Evolutionary conservation across 2,888 invertebrate species (phyloP), one percentile per base, ranked within the genome.

Genomic region (Mayetiola destructor): DNA sequence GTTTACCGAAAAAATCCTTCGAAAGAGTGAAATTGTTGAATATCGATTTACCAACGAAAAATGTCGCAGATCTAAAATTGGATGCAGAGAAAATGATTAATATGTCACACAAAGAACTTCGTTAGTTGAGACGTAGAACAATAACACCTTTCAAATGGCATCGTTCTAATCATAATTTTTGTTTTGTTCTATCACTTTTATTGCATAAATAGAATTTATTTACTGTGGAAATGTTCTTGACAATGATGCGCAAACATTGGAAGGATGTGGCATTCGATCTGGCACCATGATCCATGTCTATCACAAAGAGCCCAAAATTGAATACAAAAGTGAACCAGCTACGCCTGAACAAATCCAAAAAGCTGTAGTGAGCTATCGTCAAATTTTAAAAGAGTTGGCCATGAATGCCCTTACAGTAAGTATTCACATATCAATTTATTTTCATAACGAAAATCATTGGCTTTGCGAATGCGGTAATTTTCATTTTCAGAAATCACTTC

Each of bases 181-280:
- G n/a, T n/a, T n/a, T n/a, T n/a, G n/a, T n/a, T n/a, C 23, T 9
- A 32, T 23, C 21, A 14, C 58, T 56, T 42, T 61, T 59, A 58
- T 59, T 59, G 36, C 14, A 4, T 60, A 66, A 64, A 36, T 62
- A 85, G 84, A 82, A 67, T 68, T 85, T 14, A 73, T 82, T 18
- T 83, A 81, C 66, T 79, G 81, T 66, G 86, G 86, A 6, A 71
- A 76, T 59, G 69, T 80, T 35, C 67, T 87, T 48, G 75, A 80
- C 56, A 79, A 82, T 63, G 79, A 81, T 63, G 76, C 78, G 6
- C 69, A 74, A 35, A 73, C 75, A 10, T 65, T 84, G 59, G 71
- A 76, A 37, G 75, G 76, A 1, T 76, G 75, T 63, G 80, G 80
- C 5, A 61, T 79, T 1, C 74, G 74, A 62, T 70, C 73, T 59